Percentiles rank a stretch among this genome's conserved stretches.
Evolutionary conservation across 2,797 vertebrate genomes (phyloP).

Genomic region (Pteronotus mesoamericanus): DNA sequence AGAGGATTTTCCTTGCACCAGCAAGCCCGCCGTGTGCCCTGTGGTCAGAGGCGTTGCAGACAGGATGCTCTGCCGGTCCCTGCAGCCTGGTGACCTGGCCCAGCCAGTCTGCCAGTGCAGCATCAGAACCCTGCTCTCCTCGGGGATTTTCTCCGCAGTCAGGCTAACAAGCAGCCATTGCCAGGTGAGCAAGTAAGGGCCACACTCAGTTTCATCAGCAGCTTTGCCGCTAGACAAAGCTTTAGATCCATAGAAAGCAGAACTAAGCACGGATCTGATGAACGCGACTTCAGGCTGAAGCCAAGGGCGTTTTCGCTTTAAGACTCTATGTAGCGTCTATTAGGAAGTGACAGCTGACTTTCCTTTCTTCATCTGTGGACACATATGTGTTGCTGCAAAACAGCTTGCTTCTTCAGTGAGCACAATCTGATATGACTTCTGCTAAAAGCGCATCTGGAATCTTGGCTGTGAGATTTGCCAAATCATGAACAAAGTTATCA

Average conservation of each 20-base stretch:
- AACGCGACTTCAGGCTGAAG: not conserved
- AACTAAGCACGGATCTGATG: not conserved
- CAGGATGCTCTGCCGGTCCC: not conserved
- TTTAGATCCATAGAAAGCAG: not conserved
- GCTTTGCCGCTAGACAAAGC: not conserved
- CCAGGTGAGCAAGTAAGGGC: not conserved
- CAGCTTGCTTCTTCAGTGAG: not conserved
- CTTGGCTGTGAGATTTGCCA: not conserved
- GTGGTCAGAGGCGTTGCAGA: not conserved
- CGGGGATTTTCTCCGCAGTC: accelerated
- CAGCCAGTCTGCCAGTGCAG: not conserved
- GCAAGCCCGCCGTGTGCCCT: not conserved
- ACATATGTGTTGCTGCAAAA: not conserved
- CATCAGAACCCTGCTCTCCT: not conserved
- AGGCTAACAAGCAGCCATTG: not conserved
- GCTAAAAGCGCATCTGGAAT: not conserved
- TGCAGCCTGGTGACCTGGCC: not conserved
- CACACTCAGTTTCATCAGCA: not conserved
- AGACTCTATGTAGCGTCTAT: not conserved
- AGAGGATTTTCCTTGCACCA: not conserved
- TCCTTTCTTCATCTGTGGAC: not conserved
- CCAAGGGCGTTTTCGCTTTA: not conserved
- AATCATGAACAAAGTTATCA: not conserved
- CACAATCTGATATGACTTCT: not conserved
- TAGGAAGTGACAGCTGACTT: not conserved